A percentile compares a stretch with the other conserved stretches of the same genome.
These are phyloP conservation scores for Crotalus helleri DNA, from an alignment of 2,113 vertebrate species.

Conservation along the genomic window DNA sequence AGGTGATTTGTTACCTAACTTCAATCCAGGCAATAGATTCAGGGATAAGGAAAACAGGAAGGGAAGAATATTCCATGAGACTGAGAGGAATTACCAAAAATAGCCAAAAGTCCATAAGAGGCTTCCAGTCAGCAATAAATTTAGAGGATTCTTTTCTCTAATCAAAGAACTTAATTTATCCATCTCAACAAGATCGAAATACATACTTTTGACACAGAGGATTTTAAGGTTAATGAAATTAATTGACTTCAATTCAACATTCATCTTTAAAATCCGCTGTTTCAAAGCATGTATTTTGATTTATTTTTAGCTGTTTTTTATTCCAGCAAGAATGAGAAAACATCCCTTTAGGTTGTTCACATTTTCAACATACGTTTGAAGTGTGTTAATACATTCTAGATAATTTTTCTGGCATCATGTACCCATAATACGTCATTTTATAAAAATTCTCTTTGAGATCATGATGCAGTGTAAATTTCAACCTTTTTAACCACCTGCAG, in stretches of 20 bases:
- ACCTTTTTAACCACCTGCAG: too few species aligned
- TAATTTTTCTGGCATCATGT: too few species aligned
- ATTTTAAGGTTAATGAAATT: neutral
- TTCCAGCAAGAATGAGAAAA: neutral
- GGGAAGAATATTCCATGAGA: neutral
- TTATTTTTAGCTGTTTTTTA: neutral
- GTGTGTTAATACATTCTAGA: too few species aligned
- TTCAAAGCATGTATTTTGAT: neutral
- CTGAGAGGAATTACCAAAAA: neutral
- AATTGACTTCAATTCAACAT: neutral
- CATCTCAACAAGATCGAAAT: neutral
- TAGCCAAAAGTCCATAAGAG: neutral
- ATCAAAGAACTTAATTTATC: neutral
- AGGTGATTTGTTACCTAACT: neutral
- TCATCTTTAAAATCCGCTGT: neutral
- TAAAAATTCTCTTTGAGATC: neutral
- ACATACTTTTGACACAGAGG: neutral
- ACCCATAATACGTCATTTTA: neutral
- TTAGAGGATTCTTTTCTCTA: neutral
- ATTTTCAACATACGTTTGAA: neutral
- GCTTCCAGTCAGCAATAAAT: neutral
- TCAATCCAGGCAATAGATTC: neutral
- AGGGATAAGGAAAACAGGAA: neutral
- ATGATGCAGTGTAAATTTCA: too few species aligned
- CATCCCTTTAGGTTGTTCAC: neutral